Conservation (phyloP, 2,888 invertebrate species). For the Blomia tropicalis region DNA sequence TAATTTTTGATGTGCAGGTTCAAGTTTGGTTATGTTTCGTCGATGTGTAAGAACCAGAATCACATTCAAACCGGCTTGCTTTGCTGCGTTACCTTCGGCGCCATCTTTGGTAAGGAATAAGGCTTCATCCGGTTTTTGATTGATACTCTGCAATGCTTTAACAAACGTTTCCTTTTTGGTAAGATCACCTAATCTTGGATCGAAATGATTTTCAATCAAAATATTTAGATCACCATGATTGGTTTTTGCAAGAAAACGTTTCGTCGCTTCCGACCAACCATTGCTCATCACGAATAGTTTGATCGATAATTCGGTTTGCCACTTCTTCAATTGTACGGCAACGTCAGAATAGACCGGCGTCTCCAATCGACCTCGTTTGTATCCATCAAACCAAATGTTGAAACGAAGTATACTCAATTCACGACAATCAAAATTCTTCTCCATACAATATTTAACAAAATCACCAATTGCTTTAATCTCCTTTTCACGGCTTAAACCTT, state of each 20-base stretch:
- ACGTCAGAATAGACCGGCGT: too few relatives aligned
- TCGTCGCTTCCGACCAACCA: conserved; percentile 14
- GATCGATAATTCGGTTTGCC: conserved; percentile 3
- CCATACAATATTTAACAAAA: too few relatives aligned
- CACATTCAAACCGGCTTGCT: conserved; percentile 15
- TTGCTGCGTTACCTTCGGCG: conserved; percentile 16
- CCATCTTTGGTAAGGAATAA: conserved; percentile 19
- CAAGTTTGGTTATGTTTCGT: conserved; percentile 5
- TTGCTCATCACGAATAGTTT: conserved; percentile 20
- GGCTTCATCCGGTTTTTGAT: not conserved
- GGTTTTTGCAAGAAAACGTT: conserved; percentile 5
- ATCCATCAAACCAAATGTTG: too few relatives aligned
- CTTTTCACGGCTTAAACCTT: too few relatives aligned
- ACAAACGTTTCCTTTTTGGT: conserved; percentile 9
- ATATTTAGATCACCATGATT: conserved; percentile 18
- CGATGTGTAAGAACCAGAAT: conserved; percentile 20
- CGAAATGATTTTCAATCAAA: conserved; percentile 13
- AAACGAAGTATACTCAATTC: too few relatives aligned
- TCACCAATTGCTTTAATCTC: too few relatives aligned
- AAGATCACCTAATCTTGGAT: not conserved
- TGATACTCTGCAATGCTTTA: not conserved
- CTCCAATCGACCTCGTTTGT: too few relatives aligned
- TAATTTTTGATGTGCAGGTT: too few relatives aligned
- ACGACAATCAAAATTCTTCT: too few relatives aligned
- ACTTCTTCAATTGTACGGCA: conserved; percentile 12